These are phyloP conservation scores for Larimichthys polyactis DNA, from an alignment of 2,113 vertebrate genomes.

Conservation along the genomic window DNA sequence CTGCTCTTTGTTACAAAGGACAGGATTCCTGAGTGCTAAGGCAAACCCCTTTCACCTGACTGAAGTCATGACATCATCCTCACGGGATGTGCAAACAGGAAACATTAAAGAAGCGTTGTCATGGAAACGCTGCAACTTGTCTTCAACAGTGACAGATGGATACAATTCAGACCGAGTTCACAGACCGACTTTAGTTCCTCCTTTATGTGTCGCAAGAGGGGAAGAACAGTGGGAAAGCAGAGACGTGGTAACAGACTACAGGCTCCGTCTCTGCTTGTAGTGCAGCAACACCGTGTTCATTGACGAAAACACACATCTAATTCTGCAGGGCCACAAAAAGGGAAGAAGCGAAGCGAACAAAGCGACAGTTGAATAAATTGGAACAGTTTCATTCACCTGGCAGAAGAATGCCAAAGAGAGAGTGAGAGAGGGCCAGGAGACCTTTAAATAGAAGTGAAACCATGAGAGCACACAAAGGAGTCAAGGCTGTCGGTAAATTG, in stretches of 20 bases:
- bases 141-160: conserved; percentile 43
- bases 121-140: conserved; percentile 24
- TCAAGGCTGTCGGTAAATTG: conserved; percentile 42
- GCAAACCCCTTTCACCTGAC: conserved; percentile 32
- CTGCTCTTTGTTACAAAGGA: neutral
- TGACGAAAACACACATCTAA: conserved; percentile 13
- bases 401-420: conserved; percentile 1
- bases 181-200: conserved; percentile 13
- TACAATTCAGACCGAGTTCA: conserved; percentile 10
- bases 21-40: conserved; percentile 37
- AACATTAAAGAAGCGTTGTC: conserved; percentile 28
- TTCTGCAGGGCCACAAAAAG: conserved; percentile 20
- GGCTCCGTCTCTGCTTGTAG: neutral
- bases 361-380: conserved; percentile 32
- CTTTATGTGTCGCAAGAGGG: conserved; percentile 6
- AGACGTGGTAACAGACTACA: neutral
- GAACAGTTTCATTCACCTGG: conserved; percentile 8
- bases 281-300: neutral
- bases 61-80: conserved; percentile 46
- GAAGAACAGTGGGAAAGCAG: neutral
- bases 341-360: conserved; percentile 20
- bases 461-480: conserved; percentile 52
- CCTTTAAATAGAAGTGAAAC: conserved; percentile 51
- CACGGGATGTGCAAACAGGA: conserved; percentile 49
- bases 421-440: conserved; percentile 16